Evolutionary conservation across 2,113 vertebrate genomes (phyloP).

Genomic region (Genyomyrus donnyi): DNA sequence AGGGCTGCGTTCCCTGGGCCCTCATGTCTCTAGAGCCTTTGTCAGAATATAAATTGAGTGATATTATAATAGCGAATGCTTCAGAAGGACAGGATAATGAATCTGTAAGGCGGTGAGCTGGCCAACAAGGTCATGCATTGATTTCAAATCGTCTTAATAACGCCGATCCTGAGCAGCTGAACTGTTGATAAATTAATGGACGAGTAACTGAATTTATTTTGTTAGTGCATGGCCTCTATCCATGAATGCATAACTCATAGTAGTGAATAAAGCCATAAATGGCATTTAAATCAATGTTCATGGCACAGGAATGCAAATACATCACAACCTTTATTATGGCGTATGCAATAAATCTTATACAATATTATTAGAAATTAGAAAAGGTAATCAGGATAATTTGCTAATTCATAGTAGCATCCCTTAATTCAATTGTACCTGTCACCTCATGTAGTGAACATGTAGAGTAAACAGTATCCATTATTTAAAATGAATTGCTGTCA

Average conservation of each 20-base stretch:
- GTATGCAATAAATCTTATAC: neutral
- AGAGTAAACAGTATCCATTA: neutral
- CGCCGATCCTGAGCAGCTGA: conserved; percentile 82
- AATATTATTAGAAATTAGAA: neutral
- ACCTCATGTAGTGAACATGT: neutral
- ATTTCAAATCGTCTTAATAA: conserved; percentile 94
- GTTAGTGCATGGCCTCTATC: neutral
- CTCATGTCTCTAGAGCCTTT: conserved; percentile 74
- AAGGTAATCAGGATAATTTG: neutral
- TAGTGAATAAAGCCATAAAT: neutral
- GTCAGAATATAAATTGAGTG: conserved; percentile 92
- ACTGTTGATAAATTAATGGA: conserved; percentile 81
- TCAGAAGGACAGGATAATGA: conserved; percentile 66
- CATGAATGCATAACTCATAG: neutral
- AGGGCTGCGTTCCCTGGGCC: conserved; percentile 35
- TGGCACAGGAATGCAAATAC: neutral
- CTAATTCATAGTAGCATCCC: neutral
- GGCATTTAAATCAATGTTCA: neutral
- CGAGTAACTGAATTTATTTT: neutral
- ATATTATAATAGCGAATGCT: conserved; percentile 82
- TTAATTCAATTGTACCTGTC: neutral
- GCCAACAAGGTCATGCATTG: conserved; percentile 84
- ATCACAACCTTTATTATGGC: neutral
- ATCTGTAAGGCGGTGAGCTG: conserved; percentile 69
- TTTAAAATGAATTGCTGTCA: neutral